Evolutionary conservation across 2,113 vertebrate genomes (phyloP), one percentile per base, ranked within the genome.

Genomic region (Paratilapia polleni): DNA sequence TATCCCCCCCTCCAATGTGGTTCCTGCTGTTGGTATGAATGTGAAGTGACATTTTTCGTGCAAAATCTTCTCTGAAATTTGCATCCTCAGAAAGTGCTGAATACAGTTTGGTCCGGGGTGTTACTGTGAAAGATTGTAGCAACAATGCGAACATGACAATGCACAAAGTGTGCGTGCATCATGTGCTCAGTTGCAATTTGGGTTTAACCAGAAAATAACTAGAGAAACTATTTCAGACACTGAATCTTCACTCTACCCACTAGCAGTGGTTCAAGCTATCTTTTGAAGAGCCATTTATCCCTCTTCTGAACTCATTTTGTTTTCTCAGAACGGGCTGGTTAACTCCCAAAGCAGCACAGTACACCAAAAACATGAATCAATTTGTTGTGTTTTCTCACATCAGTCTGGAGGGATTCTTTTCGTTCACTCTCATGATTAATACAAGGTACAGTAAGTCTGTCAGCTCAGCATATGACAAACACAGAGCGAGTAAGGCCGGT

Each of bases 401-500:
- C 73, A 57, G 34, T 76, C 22, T 66, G 26, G 54, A 22, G 58
- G 26, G 38, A 38, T 66, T 31, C 38, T 81, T 75, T 31, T 57
- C 22, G 59, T 76, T 70, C 75, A 62, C 74, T 76, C 73, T 80
- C 28, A 19, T 58, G 81, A 87, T 82, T 88, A 84, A 82, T 77
- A 49, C 49, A 84, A 34, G 80, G 80, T n/a, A 56, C 70, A 52
- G 85, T 61, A 81, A 74, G 86, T 66, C 88, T 83, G 80, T 89
- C 84, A 86, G 68, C 61, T 66, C 74, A 26, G 61, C 63, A 61
- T 28, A 82, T 87, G 79, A 85, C 76, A 87, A 82, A 85, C 19
- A 34, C 19, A 68, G 77, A 47, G 66, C 20, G 11, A 77, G 61
- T 20, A n/a, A 82, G 78, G 73, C 61, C 31, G 6, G 49, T 19